Base-by-base conservation (phyloP, 2,888 invertebrate species). In the Heliconius sara region DNA sequence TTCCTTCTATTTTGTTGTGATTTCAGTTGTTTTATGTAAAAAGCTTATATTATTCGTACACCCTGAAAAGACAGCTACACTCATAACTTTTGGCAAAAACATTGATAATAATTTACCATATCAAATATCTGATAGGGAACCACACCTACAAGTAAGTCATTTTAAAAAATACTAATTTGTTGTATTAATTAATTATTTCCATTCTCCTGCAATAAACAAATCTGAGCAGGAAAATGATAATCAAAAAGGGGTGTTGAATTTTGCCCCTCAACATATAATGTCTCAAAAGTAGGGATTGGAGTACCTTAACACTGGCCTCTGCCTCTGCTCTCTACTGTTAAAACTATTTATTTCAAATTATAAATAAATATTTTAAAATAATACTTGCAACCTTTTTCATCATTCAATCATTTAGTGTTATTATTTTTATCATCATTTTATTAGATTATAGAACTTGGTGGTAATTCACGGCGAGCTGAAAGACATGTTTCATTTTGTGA, bases 21-120 rank as follows among this genome's bases (percentile, higher is more conserved):
- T 73, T 73, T 39, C 93, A 97, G 97, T 96, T 85, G 95, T 96
- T 84, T 94, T 97, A 84, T 96, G 96, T 84, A 96, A 96, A 87
- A 96, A 96, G 84, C 96, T 97, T 88, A 95, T 97, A 85, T 92
- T 97, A 81, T 96, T 97, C 86, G 96, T 96, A 47, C 97, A 97
- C 88, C 96, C 96, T 87, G 97, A 97, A 83, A 96, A 96, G 86
- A 96, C 96, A 85, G 95, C 97, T 83, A 97, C 97, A 71, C 92
- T 97, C 84, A 95, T 97, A 70, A 95, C 96, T 87, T 96, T 97
- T 87, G 96, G 96, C 60, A 96, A 96, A 86, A 90, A 88, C 71
- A 95, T 95, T 80, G 82, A 82, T 16, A 86, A 84, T 90, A 93
- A 83, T 90, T 92, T 88, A 87, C 96, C 86, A 94, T 96, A 86